These are phyloP conservation scores for Lycocerus yunnanus DNA, from an alignment of 2,888 invertebrate species.

Conservation along the genomic window DNA sequence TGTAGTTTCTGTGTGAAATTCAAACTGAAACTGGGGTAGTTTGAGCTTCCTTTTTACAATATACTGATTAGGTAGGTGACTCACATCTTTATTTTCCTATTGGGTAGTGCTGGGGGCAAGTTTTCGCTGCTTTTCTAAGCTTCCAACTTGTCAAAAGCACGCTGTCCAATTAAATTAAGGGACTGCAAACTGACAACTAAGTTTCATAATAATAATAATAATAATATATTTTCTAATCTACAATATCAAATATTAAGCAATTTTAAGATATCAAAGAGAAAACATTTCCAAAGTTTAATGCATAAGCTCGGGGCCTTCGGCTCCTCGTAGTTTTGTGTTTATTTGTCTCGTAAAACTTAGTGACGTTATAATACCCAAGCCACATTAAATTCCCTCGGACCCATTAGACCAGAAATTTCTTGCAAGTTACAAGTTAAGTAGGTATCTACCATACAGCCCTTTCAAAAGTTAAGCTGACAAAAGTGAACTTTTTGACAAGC, in stretches of 20 bases:
- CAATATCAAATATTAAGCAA: not conserved
- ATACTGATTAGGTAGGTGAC: conserved; percentile 11
- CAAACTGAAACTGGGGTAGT: conserved; percentile 14
- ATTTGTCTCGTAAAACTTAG: not conserved
- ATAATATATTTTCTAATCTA: not conserved
- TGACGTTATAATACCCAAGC: not conserved
- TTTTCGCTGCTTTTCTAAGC: not conserved
- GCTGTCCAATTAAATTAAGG: conserved; percentile 5
- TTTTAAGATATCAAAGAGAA: not conserved
- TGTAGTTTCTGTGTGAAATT: conserved; percentile 10
- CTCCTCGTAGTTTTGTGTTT: not conserved
- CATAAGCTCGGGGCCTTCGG: not conserved
- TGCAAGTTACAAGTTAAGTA: not conserved
- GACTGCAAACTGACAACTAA: not conserved
- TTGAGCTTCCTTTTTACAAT: conserved; percentile 4
- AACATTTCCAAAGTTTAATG: not conserved
- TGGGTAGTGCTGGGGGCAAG: not conserved
- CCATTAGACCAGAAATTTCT: not conserved
- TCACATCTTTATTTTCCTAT: conserved; percentile 12
- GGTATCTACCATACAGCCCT: not conserved
- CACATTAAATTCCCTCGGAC: not conserved
- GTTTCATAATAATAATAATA: not conserved
- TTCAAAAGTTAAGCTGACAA: not conserved
- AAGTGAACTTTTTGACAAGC: too few species aligned
- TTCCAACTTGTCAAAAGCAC: conserved; percentile 3